Evolutionary conservation across 2,113 vertebrate species (phyloP).

Genomic region (Cercocebus atys): DNA sequence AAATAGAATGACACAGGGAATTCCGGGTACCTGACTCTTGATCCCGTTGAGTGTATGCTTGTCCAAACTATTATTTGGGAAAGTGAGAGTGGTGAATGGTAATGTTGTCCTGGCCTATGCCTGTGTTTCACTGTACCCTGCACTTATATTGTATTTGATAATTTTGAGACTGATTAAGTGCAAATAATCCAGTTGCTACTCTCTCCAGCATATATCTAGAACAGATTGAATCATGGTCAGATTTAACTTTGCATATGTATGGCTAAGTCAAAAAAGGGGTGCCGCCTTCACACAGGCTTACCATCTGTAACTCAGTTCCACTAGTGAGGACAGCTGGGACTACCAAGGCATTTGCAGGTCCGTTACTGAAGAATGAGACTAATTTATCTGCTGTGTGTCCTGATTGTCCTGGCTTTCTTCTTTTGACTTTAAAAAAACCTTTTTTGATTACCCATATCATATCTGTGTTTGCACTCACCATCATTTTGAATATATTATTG

Average conservation of each 20-base stretch:
- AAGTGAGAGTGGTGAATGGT: not conserved
- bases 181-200: not conserved
- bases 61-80: no score
- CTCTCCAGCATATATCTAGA: not conserved
- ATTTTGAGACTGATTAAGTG: not conserved
- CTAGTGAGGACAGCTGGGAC: not conserved
- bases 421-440: not conserved
- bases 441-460: not conserved
- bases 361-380: not conserved
- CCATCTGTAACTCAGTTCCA: not conserved
- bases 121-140: not conserved
- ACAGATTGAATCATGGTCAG: not conserved
- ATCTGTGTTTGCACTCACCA: not conserved
- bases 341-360: not conserved
- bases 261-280: not conserved
- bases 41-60: not conserved
- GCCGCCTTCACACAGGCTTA: not conserved
- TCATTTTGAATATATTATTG: not conserved
- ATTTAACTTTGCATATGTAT: not conserved
- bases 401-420: not conserved
- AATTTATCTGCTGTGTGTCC: not conserved
- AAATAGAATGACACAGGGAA: not conserved
- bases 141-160: not conserved
- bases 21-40: not conserved
- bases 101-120: not conserved